Conservation (phyloP, 2,888 invertebrate genomes). For the Gasteruption jaculator region DNA sequence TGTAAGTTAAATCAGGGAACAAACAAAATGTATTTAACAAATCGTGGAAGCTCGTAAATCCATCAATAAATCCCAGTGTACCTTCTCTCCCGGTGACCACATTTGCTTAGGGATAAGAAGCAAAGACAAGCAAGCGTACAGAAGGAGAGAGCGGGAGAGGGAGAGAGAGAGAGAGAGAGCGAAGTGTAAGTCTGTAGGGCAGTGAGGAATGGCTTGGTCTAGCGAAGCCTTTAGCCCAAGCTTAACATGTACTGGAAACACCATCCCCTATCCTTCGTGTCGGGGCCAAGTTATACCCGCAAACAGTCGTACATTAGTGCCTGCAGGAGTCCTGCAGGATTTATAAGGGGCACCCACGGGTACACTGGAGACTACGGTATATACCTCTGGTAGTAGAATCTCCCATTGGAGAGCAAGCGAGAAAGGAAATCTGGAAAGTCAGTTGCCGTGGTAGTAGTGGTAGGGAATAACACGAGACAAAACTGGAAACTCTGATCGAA, state of each 20-base stretch:
- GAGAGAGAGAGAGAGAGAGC: slow-evolving; percentile 20
- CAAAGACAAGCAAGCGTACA: slow-evolving; percentile 43
- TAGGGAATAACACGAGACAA: too few relatives aligned
- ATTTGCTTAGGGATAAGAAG: slow-evolving; percentile 48
- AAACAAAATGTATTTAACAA: too few relatives aligned
- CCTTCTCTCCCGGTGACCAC: slow-evolving; percentile 39
- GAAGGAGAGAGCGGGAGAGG: slow-evolving; percentile 9
- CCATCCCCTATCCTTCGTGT: slow-evolving; percentile 49
- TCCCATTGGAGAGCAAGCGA: slow-evolving; percentile 1
- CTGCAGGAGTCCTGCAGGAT: slow-evolving; percentile 50
- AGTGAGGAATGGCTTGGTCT: slow-evolving; percentile 51
- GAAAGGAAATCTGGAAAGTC: slow-evolving; percentile 10
- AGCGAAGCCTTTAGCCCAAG: slow-evolving; percentile 49
- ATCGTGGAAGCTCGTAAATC: slow-evolving; percentile 35
- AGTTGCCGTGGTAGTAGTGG: too few relatives aligned
- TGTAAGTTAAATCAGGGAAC: too few relatives aligned
- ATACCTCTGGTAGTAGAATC: too few relatives aligned
- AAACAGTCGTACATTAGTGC: slow-evolving; percentile 53
- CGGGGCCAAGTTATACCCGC: slow-evolving; percentile 52
- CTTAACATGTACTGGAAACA: slow-evolving; percentile 49
- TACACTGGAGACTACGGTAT: slow-evolving; percentile 30
- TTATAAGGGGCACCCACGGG: slow-evolving; percentile 46
- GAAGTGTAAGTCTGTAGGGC: slow-evolving; percentile 41
- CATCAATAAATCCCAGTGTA: slow-evolving; percentile 46
- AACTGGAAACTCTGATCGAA: too few relatives aligned